Evolutionary conservation across 53 echinoderm and acorn worm genomes (phyloP), one percentile per base, ranked within the genome.

Genomic region (Crossaster papposus): DNA sequence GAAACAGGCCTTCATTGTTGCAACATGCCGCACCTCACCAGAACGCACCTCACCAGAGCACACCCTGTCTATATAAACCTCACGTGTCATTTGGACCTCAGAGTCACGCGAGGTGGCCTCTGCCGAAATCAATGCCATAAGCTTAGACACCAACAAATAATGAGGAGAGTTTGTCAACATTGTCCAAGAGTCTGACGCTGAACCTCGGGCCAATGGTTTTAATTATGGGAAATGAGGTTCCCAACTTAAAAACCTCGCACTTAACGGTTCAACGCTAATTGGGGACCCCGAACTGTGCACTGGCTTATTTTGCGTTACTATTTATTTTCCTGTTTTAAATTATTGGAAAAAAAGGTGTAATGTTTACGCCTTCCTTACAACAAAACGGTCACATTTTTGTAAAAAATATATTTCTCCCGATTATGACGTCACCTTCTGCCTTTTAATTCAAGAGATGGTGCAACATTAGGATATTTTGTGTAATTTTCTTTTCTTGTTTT

Each of bases 291-390:
- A 23, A 20, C 62, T 52, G 28, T 71, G 1, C 31, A 18, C 23
- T 17, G 79, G 30, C 8, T 7, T 1, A 52, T 5, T 52, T 52
- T 31, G 54, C 30, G 55, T 79, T 79, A 30, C 34, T 64, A 55
- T 32, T 81, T 81, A 55, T 55, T 81, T 81, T 54, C 44, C 9
- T 34, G 23, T 55, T 30, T 58, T 81, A 64, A 63, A 54, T 81
- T 81, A 81, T 55, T 58, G 22, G 14, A 33, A 58, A 30, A 30
- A 20, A 34, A 35, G 31, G 30, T 33, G 51, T 79, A 52, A 52
- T 79, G 14, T 79, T 44, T 44, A 9, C 5, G 62, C 14, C 54
- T 54, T n/a, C n/a, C n/a, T n/a, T n/a, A n/a, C n/a, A n/a, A n/a
- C n/a, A 64, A 64, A 64, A 64, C 3, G 64, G 4, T 64, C 18